These are phyloP conservation scores for Zalophus californianus DNA, from an alignment of 2,797 vertebrate genomes.

Conservation along the genomic window DNA sequence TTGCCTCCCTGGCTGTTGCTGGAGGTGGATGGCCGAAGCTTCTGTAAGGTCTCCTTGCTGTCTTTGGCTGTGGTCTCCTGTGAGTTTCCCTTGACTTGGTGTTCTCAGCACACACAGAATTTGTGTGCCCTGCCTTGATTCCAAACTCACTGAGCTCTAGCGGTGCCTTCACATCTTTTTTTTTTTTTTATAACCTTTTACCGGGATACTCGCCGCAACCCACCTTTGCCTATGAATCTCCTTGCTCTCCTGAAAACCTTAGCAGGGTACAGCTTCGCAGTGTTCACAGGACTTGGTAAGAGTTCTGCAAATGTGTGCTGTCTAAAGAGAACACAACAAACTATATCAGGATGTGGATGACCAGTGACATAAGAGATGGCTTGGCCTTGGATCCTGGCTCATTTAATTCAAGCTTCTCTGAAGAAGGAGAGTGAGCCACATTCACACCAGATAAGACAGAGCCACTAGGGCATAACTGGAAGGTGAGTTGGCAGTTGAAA, in stretches of 20 bases:
- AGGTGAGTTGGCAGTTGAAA: not conserved
- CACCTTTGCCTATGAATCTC: not conserved
- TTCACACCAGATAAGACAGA: not conserved
- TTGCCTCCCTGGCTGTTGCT: not conserved
- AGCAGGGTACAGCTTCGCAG: not conserved
- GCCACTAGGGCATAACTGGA: not conserved
- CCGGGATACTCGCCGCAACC: not conserved
- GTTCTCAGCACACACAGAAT: not conserved
- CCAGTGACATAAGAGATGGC: not conserved
- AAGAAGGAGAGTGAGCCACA: not conserved
- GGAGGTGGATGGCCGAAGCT: rapidly evolving
- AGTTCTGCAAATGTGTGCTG: not conserved
- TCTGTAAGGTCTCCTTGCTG: not conserved
- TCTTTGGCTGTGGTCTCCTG: not conserved
- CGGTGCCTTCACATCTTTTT: not conserved
- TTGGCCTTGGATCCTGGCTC: not conserved
- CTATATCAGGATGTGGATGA: not conserved
- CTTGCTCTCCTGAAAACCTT: not conserved
- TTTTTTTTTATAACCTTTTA: not conserved
- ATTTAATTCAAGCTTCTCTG: not conserved
- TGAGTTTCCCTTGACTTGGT: not conserved
- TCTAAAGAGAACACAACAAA: not conserved
- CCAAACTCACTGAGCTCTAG: not conserved
- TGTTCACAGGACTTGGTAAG: not conserved
- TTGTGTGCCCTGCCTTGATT: not conserved